phyloP scores from a whole-genome alignment of 1,140 invertebrate genomes.

The Nomia melanderi region DNA sequence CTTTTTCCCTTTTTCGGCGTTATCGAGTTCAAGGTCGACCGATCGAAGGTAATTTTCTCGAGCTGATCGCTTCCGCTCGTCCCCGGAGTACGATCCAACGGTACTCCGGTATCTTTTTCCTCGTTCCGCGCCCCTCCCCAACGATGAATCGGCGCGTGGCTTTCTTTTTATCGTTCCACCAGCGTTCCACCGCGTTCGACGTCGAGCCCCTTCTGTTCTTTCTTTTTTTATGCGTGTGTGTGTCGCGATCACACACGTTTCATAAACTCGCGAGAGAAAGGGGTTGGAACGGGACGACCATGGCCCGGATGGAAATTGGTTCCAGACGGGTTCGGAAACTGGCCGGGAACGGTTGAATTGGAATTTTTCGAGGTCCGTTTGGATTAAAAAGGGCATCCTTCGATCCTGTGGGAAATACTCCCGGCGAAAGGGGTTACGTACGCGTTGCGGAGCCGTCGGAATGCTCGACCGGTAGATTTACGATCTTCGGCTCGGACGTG shows the following conservation, averaged over 20 bases:
- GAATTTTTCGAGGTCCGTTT: constrained; percentile 48
- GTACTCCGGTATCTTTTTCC: neutral
- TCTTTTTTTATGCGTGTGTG: no score
- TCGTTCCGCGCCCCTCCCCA: neutral
- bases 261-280: constrained; percentile 37
- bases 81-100: constrained; percentile 50
- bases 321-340: constrained; percentile 28
- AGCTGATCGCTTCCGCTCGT: constrained; percentile 52
- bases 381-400: constrained; percentile 55
- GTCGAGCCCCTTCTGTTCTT: no score
- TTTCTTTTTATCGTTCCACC: constrained; percentile 19
- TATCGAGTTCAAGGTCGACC: constrained; percentile 60
- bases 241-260: neutral
- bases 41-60: constrained; percentile 65
- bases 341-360: constrained; percentile 40
- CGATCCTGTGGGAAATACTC: constrained; percentile 55
- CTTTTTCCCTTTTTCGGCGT: constrained; percentile 24
- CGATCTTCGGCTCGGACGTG: constrained; percentile 36
- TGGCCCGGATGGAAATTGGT: constrained; percentile 50
- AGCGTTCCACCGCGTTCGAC: no score
- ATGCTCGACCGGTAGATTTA: constrained; percentile 31
- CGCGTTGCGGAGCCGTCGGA: constrained; percentile 11
- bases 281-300: neutral
- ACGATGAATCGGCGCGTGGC: neutral
- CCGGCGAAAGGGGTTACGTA: constrained; percentile 37